Evolutionary conservation across 2,113 vertebrate genomes (phyloP).

Genomic region (Machaerirhynchus nigripectus): DNA sequence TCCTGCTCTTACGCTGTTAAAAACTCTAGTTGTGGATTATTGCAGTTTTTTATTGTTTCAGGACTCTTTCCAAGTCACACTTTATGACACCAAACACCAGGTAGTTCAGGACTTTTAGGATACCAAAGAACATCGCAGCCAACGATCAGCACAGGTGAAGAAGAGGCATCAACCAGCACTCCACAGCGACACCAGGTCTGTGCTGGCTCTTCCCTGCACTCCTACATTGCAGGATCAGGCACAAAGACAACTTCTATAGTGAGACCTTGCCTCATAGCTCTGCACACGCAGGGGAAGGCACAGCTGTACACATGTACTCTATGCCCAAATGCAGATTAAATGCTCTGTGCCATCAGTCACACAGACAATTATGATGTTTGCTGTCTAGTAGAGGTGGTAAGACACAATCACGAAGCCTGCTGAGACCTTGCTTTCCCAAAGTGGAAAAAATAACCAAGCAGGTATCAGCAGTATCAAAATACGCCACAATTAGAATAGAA

Average conservation of each 20-base stretch:
- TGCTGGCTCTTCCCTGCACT: neutral
- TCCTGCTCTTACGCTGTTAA: conserved; percentile 47
- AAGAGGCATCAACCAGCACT: neutral
- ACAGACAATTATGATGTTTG: neutral
- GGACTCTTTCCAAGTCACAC: conserved; percentile 47
- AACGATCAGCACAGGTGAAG: neutral
- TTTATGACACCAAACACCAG: conserved; percentile 21
- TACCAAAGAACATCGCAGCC: neutral
- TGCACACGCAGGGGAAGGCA: accelerated
- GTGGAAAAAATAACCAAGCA: neutral
- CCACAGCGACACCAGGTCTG: accelerated
- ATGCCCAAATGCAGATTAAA: neutral
- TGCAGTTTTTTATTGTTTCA: conserved; percentile 53
- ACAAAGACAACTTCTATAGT: accelerated
- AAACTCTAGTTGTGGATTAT: conserved; percentile 18
- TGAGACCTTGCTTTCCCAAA: neutral
- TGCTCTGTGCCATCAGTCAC: neutral
- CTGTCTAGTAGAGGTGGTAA: neutral
- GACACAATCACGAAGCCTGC: neutral
- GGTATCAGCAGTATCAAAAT: neutral
- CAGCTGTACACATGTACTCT: accelerated
- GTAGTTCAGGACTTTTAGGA: neutral
- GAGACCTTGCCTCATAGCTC: neutral
- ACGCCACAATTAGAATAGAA: neutral
- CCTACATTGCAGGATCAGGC: neutral